Percentiles rank a stretch among this genome's conserved stretches.
phyloP scores from a whole-genome alignment of 2,888 invertebrate species.

The Smittia sp. region DNA sequence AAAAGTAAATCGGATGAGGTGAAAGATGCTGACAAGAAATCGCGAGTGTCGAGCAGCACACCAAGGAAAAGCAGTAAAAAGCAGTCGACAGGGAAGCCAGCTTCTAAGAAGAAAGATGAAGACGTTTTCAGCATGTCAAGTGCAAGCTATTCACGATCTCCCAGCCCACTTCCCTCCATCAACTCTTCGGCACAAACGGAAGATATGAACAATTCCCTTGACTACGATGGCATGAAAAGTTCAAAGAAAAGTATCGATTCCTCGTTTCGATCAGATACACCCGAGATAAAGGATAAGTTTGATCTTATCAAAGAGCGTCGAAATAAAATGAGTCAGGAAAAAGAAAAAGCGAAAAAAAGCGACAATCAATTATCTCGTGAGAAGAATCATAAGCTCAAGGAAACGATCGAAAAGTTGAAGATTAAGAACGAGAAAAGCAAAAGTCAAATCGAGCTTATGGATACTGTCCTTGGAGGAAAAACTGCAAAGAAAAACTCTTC shows the following conservation, averaged over 20 bases:
- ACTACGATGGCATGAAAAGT: not conserved
- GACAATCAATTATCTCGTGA: conserved; percentile 45
- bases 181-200: conserved; percentile 42
- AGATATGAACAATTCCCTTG: conserved; percentile 37
- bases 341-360: conserved; percentile 24
- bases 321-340: conserved; percentile 49
- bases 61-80: conserved; percentile 44
- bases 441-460: conserved; percentile 41
- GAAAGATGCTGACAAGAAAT: conserved; percentile 42
- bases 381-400: conserved; percentile 57
- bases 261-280: conserved; percentile 18
- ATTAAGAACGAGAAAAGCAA: conserved; percentile 52
- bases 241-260: conserved; percentile 37
- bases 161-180: conserved; percentile 43
- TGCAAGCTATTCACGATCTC: conserved; percentile 45
- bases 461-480: conserved; percentile 43
- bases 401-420: conserved; percentile 64
- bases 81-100: conserved; percentile 43
- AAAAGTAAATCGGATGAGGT: conserved; percentile 44
- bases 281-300: conserved; percentile 58
- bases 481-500: conserved; percentile 40
- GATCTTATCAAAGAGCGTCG: conserved; percentile 63
- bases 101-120: conserved; percentile 43
- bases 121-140: conserved; percentile 50
- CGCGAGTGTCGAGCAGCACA: conserved; percentile 22